Conservation (phyloP, 1,140 invertebrate species). For the Bilobella aurantiaca region DNA sequence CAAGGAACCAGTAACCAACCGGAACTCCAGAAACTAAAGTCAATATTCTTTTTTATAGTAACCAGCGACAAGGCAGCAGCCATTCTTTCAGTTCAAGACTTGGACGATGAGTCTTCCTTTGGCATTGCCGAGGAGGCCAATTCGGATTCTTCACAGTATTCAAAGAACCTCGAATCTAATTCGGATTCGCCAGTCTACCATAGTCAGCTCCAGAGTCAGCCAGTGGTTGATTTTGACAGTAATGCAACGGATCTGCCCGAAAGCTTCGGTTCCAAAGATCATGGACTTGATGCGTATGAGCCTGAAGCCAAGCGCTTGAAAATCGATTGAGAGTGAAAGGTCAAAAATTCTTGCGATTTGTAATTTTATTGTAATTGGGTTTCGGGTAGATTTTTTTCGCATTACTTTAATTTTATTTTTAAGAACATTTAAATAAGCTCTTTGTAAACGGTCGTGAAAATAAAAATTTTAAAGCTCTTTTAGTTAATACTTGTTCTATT, state of each 20-base stretch:
- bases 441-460: too few relatives aligned
- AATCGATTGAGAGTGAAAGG: background rate
- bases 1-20: too few relatives aligned
- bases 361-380: background rate
- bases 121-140: background rate
- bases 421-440: too few relatives aligned
- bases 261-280: background rate
- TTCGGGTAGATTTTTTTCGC: background rate
- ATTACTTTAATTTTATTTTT: background rate
- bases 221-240: background rate
- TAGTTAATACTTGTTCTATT: too few relatives aligned
- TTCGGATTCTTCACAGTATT: slow-evolving; percentile 1
- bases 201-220: background rate
- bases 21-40: too few relatives aligned
- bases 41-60: too few relatives aligned
- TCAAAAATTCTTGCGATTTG: background rate
- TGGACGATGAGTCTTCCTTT: background rate
- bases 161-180: background rate
- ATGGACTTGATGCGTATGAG: background rate
- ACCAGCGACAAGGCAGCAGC: too few relatives aligned
- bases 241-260: slow-evolving; percentile 1
- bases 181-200: background rate
- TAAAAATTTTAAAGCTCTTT: too few relatives aligned
- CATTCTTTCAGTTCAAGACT: too few relatives aligned
- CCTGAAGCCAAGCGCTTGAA: background rate